These are phyloP conservation scores for Ridgeia piscesae DNA, from an alignment of 1,140 invertebrate species.

Conservation along the genomic window DNA sequence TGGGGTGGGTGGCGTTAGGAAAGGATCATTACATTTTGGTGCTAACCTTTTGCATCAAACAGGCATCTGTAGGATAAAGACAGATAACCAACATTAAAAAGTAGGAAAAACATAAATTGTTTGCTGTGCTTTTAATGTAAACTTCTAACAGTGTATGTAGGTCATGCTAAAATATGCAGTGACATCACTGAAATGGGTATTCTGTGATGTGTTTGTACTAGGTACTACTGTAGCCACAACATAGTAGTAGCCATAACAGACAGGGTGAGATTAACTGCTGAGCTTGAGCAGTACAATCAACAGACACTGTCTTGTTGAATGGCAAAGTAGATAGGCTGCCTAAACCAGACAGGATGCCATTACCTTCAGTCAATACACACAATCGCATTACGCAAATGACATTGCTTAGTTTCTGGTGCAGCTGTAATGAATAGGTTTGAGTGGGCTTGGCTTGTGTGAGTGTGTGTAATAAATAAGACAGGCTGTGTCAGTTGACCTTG, in stretches of 20 bases:
- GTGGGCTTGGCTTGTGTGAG: background rate
- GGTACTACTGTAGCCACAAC: background rate
- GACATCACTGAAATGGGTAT: background rate
- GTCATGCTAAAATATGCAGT: background rate
- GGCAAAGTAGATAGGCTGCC: background rate
- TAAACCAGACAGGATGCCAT: background rate
- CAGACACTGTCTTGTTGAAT: background rate
- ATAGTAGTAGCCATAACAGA: background rate
- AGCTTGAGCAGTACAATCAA: background rate
- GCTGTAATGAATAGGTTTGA: background rate
- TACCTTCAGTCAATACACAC: background rate
- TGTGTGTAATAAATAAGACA: background rate
- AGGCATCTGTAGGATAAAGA: background rate
- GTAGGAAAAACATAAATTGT: background rate
- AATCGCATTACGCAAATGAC: background rate
- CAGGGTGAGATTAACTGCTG: background rate
- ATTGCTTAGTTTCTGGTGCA: background rate
- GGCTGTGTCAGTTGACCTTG: background rate
- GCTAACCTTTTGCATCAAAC: background rate
- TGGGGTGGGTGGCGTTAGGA: background rate
- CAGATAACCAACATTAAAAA: background rate
- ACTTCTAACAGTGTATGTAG: background rate
- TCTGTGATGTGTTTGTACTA: background rate
- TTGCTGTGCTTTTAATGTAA: background rate
- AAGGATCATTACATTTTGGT: conserved; percentile 2